Evolutionary conservation across 1,140 invertebrate species (phyloP), one percentile per base, ranked within the genome.

Genomic region (Hypsibius dujardini): DNA sequence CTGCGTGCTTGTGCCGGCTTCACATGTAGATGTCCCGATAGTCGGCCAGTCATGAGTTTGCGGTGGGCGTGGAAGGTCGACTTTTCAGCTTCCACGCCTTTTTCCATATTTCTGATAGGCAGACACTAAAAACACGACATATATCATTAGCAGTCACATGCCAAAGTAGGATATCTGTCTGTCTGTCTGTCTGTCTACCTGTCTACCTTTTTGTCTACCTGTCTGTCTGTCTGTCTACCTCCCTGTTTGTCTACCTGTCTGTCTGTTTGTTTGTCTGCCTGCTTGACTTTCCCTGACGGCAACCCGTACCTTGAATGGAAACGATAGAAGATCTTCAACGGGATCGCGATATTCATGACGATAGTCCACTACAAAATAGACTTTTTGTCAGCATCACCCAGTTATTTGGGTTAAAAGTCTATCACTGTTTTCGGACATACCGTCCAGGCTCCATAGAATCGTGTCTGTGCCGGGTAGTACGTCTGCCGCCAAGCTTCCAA

Each of bases 101-200:
- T 79, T 95, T 95, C 94, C 94, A 97, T 74, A 96, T 94, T 80
- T 97, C 93, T 78, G 92, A 95, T 40, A 97, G 82, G 77, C 93
- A 96, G 2, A 97, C 93, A 0, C 92, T 94, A 1, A 90, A 92
- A 67, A 3, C 12, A 14, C 3, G 3, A 7, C 12, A 67, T 3
- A 14, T 3, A n/a, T 7, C 12, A 67, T 56, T 56, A 56, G n/a
- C n/a, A n/a, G n/a, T n/a, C n/a, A n/a, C n/a, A n/a, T n/a, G n/a
- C n/a, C n/a, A n/a, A n/a, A n/a, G n/a, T n/a, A n/a, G n/a, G n/a
- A n/a, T n/a, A n/a, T n/a, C n/a, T n/a, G n/a, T n/a, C n/a, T n/a
- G n/a, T n/a, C n/a, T n/a, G n/a, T n/a, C n/a, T n/a, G n/a, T n/a
- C n/a, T n/a, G n/a, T n/a, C n/a, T n/a, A n/a, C n/a, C n/a, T n/a